A percentile compares a stretch with the other conserved stretches of the same genome.
Evolutionary conservation across 2,797 vertebrate genomes (phyloP).

Genomic region (Helarctos malayanus): DNA sequence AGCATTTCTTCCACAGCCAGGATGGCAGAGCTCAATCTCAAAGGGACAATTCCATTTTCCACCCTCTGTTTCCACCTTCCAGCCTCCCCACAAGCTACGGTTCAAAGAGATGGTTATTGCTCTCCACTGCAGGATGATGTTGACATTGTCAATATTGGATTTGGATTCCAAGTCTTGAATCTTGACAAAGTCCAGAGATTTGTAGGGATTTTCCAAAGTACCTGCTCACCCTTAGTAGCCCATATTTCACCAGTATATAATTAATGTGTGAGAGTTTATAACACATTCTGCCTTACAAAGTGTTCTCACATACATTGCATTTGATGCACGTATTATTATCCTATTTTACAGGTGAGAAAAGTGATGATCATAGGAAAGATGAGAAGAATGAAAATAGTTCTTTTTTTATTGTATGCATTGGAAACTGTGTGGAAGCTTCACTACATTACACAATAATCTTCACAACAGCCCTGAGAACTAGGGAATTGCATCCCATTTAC

Average conservation of each 20-base stretch:
- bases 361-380: not conserved
- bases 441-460: not conserved
- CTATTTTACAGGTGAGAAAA: conserved; percentile 48
- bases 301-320: not conserved
- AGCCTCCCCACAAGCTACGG: not conserved
- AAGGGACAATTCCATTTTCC: conserved; percentile 1
- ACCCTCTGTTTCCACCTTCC: not conserved
- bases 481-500: not conserved
- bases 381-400: not conserved
- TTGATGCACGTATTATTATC: not conserved
- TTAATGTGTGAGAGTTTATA: conserved; percentile 28
- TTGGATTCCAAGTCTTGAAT: conserved; percentile 19
- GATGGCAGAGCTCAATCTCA: conserved; percentile 26
- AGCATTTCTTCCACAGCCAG: conserved; percentile 57
- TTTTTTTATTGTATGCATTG: not conserved
- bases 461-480: not conserved
- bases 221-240: not conserved
- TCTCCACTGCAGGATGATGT: not conserved
- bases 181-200: not conserved
- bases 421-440: not conserved
- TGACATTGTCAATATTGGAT: not conserved
- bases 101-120: not conserved
- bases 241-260: not conserved
- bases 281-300: not conserved
- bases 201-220: not conserved